Evolutionary conservation across 2,888 invertebrate species (phyloP).

Genomic region (Tetanocera ferruginea): DNA sequence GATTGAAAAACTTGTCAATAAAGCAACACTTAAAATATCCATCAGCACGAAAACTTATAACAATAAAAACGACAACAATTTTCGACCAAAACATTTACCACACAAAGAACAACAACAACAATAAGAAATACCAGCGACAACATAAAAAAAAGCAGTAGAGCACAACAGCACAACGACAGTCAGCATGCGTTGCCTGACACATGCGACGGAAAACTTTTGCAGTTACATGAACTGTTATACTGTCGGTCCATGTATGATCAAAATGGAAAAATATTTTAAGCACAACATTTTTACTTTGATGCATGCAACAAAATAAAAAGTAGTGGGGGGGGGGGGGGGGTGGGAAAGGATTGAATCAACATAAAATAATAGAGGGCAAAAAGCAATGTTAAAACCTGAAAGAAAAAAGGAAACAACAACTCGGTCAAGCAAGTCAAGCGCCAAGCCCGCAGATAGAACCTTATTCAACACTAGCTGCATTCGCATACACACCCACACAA

Average conservation of each 20-base stretch:
- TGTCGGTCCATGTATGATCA: no score
- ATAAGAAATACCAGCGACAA: neutral
- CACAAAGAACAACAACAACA: no score
- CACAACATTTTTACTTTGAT: neutral
- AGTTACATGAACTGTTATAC: no score
- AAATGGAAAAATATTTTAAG: no score
- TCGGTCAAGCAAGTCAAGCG: no score
- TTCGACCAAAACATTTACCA: neutral
- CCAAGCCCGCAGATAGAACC: no score
- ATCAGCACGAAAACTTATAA: conserved; percentile 14
- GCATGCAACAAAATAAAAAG: conserved; percentile 7
- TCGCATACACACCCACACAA: neutral
- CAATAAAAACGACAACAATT: neutral
- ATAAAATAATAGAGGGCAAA: neutral
- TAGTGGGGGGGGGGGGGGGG: no score
- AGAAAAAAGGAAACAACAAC: no score
- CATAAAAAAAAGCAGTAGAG: neutral
- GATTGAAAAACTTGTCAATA: neutral
- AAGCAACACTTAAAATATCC: neutral
- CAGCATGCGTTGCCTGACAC: neutral
- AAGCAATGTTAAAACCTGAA: no score
- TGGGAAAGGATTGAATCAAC: neutral
- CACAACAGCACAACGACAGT: no score
- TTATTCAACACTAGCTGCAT: neutral
- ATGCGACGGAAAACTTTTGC: neutral